Conservation (phyloP, 2,797 vertebrate genomes). For the Pseudochaenichthys georgianus region DNA sequence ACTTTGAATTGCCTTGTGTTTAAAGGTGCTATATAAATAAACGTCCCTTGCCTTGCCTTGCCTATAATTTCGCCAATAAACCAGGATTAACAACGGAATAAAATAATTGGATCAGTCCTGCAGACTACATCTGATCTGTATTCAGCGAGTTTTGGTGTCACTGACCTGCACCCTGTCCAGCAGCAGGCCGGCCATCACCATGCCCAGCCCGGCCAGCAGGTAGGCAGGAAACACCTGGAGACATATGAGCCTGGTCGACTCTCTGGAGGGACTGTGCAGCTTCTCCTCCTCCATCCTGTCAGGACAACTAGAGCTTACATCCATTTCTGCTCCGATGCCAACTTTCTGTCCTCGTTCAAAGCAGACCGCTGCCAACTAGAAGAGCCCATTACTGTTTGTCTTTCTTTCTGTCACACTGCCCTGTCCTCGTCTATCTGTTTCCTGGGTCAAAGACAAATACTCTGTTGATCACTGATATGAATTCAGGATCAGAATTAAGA, state of each 20-base stretch:
- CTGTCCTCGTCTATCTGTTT: not conserved
- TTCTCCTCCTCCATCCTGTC: constrained; percentile 71
- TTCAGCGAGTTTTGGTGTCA: constrained; percentile 7
- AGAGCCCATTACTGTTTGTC: constrained; percentile 34
- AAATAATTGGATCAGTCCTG: not conserved
- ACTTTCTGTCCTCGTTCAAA: constrained; percentile 8
- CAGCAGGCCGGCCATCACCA: constrained; percentile 90
- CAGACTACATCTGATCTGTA: not conserved
- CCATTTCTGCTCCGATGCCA: constrained; percentile 25
- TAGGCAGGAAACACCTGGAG: constrained; percentile 89
- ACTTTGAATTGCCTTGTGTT: no score
- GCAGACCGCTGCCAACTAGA: constrained; percentile 35
- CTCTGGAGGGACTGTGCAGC: constrained; percentile 69
- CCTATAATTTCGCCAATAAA: no score
- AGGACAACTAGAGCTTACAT: constrained; percentile 3
- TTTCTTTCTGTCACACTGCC: constrained; percentile 36
- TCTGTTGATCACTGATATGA: not conserved
- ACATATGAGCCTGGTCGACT: constrained; percentile 82
- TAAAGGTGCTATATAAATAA: no score
- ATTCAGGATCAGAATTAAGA: not conserved
- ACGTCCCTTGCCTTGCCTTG: no score
- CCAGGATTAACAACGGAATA: no score
- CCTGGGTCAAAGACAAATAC: not conserved
- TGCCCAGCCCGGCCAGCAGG: constrained; percentile 90
- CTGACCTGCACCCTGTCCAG: constrained; percentile 91